phyloP scores from a whole-genome alignment of 2,797 vertebrate species.

The Podargus strigoides region DNA sequence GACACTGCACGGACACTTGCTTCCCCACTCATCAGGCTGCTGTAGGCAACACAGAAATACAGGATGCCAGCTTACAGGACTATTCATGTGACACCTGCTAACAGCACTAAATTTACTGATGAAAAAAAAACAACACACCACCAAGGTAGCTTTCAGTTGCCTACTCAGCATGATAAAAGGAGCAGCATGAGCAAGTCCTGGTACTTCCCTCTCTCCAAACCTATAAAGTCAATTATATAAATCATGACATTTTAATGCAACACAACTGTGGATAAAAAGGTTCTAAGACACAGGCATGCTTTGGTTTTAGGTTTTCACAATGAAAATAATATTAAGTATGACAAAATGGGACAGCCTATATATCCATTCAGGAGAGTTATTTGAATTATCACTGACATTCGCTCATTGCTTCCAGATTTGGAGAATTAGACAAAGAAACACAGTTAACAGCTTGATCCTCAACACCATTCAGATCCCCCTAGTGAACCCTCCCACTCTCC shows the following conservation, averaged over 20 bases:
- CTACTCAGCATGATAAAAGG: neutral
- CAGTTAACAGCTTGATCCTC: neutral
- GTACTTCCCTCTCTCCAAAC: neutral
- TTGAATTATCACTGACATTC: neutral
- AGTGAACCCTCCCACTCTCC: neutral
- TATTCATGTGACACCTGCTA: neutral
- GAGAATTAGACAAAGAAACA: neutral
- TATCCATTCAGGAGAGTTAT: neutral
- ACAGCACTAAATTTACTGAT: neutral
- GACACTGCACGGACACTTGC: neutral
- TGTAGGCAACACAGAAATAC: neutral
- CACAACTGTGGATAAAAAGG: neutral
- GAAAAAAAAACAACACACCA: neutral
- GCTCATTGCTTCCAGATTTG: neutral
- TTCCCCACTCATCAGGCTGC: neutral
- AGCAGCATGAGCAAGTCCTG: neutral
- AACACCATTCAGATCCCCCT: neutral
- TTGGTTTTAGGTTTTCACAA: neutral
- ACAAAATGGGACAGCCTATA: neutral
- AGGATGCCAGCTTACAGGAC: neutral
- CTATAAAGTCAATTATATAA: neutral
- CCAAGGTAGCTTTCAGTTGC: neutral
- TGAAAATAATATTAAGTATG: neutral
- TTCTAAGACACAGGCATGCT: neutral
- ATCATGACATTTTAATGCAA: neutral